Conservation (phyloP, 2,113 vertebrate genomes). For the Gnathonemus echidnorhynchus region DNA sequence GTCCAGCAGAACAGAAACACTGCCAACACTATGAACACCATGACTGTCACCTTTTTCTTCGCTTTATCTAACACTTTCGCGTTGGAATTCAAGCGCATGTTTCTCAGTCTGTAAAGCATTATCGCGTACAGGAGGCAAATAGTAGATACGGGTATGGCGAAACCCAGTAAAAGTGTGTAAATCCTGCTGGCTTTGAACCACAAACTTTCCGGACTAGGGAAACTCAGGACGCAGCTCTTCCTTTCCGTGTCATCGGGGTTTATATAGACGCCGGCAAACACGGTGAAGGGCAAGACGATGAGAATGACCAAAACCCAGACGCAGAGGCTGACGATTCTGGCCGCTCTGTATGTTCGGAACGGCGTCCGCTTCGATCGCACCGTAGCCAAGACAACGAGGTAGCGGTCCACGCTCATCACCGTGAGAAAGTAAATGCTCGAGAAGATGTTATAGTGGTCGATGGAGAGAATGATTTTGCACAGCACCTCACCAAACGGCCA, state of each 20-base stretch:
- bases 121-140: constrained; percentile 76
- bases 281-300: constrained; percentile 73
- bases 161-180: constrained; percentile 77
- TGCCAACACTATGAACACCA: constrained; percentile 81
- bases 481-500: constrained; percentile 83
- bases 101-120: constrained; percentile 75
- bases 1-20: constrained; percentile 87
- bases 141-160: constrained; percentile 76
- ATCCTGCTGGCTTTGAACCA: constrained; percentile 84
- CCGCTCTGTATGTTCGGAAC: constrained; percentile 67
- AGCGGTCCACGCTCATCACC: constrained; percentile 80
- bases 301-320: constrained; percentile 78
- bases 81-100: constrained; percentile 74
- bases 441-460: constrained; percentile 86
- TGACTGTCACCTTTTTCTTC: constrained; percentile 78
- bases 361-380: constrained; percentile 72
- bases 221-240: constrained; percentile 78
- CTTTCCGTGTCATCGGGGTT: constrained; percentile 55
- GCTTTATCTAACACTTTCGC: constrained; percentile 81
- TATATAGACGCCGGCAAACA: constrained; percentile 71
- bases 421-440: constrained; percentile 87
- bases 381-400: constrained; percentile 74
- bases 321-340: constrained; percentile 73
- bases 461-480: constrained; percentile 81
- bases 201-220: constrained; percentile 71